Conservation (phyloP, 2,113 vertebrate species). For the Zosterops hypoxanthus region DNA sequence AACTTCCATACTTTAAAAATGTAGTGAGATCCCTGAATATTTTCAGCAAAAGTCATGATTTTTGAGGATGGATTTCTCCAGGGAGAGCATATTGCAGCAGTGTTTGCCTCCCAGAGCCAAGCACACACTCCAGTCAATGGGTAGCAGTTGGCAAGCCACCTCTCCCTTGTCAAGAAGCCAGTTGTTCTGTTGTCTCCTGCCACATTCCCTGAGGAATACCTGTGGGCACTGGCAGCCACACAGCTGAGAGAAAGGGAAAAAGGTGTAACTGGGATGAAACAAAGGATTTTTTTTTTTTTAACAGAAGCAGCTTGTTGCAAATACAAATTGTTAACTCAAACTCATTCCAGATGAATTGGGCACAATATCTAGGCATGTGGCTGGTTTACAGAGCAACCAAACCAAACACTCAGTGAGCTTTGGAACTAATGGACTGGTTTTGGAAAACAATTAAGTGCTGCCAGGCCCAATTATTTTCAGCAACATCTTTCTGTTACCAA, state of each 20-base stretch:
- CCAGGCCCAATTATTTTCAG: conserved; percentile 82
- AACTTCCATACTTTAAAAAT: not conserved
- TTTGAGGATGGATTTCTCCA: conserved; percentile 28
- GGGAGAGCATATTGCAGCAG: conserved; percentile 36
- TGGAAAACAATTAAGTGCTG: conserved; percentile 66
- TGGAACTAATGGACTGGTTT: conserved; percentile 59
- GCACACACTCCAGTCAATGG: conserved; percentile 53
- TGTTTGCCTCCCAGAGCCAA: conserved; percentile 54
- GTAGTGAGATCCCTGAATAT: conserved; percentile 12
- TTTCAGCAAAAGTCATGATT: conserved; percentile 34
- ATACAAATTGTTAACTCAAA: conserved; percentile 33
- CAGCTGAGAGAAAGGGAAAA: not conserved
- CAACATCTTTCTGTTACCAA: conserved; percentile 74
- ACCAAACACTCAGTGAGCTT: conserved; percentile 46
- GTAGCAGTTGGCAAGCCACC: conserved; percentile 61
- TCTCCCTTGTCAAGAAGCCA: conserved; percentile 64
- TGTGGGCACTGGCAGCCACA: conserved; percentile 57
- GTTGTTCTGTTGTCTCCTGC: conserved; percentile 56
- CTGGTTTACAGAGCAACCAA: conserved; percentile 48
- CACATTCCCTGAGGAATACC: conserved; percentile 66
- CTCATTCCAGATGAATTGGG: conserved; percentile 74
- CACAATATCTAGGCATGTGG: conserved; percentile 71
- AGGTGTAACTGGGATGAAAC: conserved; percentile 30
- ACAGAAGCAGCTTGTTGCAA: conserved; percentile 45
- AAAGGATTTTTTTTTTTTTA: not conserved